These are phyloP conservation scores for Neolamprologus brichardi DNA, from an alignment of 2,113 vertebrate species.

Conservation along the genomic window DNA sequence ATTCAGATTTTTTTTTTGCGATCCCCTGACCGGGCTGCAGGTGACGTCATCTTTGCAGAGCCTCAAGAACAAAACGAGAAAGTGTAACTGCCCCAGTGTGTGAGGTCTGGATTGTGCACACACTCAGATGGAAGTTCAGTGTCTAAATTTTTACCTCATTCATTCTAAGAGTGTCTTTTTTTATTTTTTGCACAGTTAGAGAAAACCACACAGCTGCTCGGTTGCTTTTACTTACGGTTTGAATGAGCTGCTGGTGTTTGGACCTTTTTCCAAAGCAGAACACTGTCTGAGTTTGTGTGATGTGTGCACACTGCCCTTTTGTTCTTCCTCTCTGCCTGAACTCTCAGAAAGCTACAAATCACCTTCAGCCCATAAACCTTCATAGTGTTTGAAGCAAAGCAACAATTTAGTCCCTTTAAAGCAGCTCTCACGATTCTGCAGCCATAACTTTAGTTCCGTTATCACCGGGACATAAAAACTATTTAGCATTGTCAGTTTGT, in stretches of 20 bases:
- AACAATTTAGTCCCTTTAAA: neutral
- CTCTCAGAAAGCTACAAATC: neutral
- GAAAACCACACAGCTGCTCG: neutral
- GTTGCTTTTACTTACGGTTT: neutral
- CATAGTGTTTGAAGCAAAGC: neutral
- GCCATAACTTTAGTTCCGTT: neutral
- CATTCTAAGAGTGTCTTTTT: neutral
- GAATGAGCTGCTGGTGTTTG: neutral
- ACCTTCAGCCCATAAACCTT: neutral
- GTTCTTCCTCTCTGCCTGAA: neutral
- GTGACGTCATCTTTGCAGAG: neutral
- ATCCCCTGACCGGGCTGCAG: neutral
- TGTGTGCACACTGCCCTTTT: neutral
- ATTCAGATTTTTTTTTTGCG: neutral
- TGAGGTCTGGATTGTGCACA: neutral
- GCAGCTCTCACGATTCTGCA: neutral
- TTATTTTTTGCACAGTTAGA: neutral
- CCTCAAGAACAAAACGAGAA: neutral
- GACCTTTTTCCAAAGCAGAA: neutral
- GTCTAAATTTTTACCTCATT: neutral
- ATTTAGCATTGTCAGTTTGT: neutral
- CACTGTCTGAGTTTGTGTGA: neutral
- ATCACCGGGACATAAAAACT: neutral
- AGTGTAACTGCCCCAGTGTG: neutral
- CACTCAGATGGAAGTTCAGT: neutral